A percentile compares a stretch with the other conserved stretches of the same genome.
Conservation (phyloP, 1,140 invertebrate genomes). For the Hyphantria cunea region DNA sequence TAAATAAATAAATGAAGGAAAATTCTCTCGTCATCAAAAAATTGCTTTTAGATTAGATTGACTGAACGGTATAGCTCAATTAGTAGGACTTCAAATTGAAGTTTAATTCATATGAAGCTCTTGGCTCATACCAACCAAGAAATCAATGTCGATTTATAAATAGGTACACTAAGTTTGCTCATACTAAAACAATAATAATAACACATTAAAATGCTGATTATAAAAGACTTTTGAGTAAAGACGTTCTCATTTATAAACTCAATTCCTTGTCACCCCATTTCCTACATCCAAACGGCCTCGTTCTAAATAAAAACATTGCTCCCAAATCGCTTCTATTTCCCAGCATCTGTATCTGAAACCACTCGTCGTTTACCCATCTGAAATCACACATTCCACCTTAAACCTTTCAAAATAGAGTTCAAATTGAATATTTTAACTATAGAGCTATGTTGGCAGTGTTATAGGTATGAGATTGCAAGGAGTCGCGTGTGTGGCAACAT, state of each 20-base stretch:
- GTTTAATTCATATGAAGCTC: too few relatives aligned
- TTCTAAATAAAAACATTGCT: conserved; percentile 80
- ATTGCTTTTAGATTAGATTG: too few relatives aligned
- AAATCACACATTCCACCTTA: conserved; percentile 34
- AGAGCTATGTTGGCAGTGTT: conserved; percentile 40
- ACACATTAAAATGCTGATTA: too few relatives aligned
- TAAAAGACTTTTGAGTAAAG: too few relatives aligned
- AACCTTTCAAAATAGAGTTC: conserved; percentile 17
- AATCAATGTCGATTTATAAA: too few relatives aligned
- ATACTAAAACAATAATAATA: too few relatives aligned
- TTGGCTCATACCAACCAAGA: too few relatives aligned
- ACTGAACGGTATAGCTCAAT: too few relatives aligned
- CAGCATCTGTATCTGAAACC: conserved; percentile 60
- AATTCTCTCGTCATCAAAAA: too few relatives aligned
- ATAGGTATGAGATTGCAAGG: conserved; percentile 72
- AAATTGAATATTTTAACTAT: conserved; percentile 3
- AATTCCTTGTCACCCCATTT: conserved; percentile 28
- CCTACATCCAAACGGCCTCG: conserved; percentile 59
- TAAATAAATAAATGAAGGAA: too few relatives aligned
- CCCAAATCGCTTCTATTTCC: conserved; percentile 73
- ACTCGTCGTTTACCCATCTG: conserved; percentile 12
- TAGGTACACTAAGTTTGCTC: too few relatives aligned
- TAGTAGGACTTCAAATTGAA: too few relatives aligned
- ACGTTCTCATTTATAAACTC: background rate
- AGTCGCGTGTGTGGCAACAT: conserved; percentile 75